Base-by-base conservation (phyloP, 2,797 vertebrate genomes). In the Mustela erminea region DNA sequence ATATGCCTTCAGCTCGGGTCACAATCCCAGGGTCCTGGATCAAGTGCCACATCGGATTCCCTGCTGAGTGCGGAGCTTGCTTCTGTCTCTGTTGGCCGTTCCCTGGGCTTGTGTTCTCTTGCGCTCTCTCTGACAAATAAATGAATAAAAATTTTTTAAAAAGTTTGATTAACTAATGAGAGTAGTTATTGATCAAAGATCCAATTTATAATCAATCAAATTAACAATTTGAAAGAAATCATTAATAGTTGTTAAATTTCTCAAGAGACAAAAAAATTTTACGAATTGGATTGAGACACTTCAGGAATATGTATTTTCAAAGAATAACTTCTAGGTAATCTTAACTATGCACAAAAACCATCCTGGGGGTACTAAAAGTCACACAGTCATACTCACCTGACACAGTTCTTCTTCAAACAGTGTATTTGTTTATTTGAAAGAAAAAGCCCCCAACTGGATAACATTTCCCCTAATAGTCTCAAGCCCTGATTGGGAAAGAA, bases 211-310 rank as follows among this genome's bases (percentile, higher is more conserved):
- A 46, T 46, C 43, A 46, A 46, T 46, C 43, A 46, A 46, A 46
- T 46, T 46, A 46, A 46, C 43, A 11, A 46, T 32, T n/a, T 72
- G 43, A 92, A 66, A 94, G 41, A n/a, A 62, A 52, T 46, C 89
- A 35, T 62, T 87, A 87, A 56, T 46, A 27, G 58, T 96, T 95
- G 21, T n/a, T 56, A 70, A 52, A 81, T 89, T 94, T 72, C 32
- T 74, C 86, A 77, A 95, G 56, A 81, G 11, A 87, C 82, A 58
- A 87, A 27, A 75, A 13, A 9, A 60, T 56, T 62, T 80, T 62
- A 17, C 15, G 66, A 94, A 62, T 75, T 95, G 10, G 32, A 64
- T 46, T 62, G 89, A 68, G 74, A 84, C 93, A 93, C 27, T 75
- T 88, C 1, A 12, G 49, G 43, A 58, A 49, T 90, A 86, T 84